Percentiles rank a stretch among this genome's conserved stretches.
These are phyloP conservation scores for Lepidothrix coronata DNA, from an alignment of 2,113 vertebrate genomes.

Conservation along the genomic window DNA sequence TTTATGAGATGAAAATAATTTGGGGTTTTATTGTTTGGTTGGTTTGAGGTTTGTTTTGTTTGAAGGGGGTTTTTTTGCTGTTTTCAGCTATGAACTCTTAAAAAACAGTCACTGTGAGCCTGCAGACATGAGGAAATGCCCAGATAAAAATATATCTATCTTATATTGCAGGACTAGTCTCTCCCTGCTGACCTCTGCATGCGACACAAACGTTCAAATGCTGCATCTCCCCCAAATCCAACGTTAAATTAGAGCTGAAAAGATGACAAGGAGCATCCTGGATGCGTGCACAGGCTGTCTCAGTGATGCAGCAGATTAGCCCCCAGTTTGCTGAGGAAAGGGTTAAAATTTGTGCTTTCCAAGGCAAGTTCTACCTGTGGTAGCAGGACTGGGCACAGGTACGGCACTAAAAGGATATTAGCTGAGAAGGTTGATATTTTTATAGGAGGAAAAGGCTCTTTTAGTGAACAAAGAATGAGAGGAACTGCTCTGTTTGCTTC, in stretches of 20 bases:
- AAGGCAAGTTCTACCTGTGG: not conserved
- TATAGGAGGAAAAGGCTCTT: not conserved
- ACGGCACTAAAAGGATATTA: not conserved
- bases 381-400: not conserved
- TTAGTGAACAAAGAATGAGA: not conserved
- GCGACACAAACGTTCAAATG: accelerated
- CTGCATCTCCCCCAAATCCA: not conserved
- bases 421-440: not conserved
- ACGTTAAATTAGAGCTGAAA: accelerated
- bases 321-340: not conserved
- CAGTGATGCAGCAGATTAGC: not conserved
- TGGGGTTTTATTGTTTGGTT: accelerated
- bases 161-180: not conserved
- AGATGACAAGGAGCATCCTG: not conserved
- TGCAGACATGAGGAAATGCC: not conserved
- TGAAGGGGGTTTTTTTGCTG: not conserved
- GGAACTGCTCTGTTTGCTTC: not conserved
- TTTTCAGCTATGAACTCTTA: not conserved
- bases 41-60: not conserved
- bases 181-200: not conserved
- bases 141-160: not conserved
- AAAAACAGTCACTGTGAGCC: not conserved
- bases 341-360: not conserved
- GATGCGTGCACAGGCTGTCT: not conserved
- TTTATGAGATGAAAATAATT: not conserved